Percentiles rank a stretch among this genome's conserved stretches.
Evolutionary conservation across 1,140 invertebrate genomes (phyloP).

Genomic region (Achroia grisella): DNA sequence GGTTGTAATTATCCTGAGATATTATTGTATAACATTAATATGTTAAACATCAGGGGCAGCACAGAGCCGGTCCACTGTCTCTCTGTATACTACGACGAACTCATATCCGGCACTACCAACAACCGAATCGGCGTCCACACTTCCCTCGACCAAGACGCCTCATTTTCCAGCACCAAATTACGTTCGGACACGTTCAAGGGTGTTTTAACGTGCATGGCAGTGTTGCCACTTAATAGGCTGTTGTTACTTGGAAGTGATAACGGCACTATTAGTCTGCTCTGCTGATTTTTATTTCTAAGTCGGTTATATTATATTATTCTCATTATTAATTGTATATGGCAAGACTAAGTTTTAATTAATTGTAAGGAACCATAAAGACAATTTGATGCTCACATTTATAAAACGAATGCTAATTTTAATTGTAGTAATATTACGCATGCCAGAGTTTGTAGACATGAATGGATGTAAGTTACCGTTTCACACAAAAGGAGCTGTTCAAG

Average conservation of each 20-base stretch:
- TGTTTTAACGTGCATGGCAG: slow-evolving; percentile 89
- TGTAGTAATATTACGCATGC: too few species aligned
- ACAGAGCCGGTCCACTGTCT: slow-evolving; percentile 94
- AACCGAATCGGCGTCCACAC: slow-evolving; percentile 94
- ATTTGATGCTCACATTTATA: too few species aligned
- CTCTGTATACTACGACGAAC: slow-evolving; percentile 80
- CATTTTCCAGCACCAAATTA: slow-evolving; percentile 89
- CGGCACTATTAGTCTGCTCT: slow-evolving; percentile 89
- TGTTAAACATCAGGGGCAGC: slow-evolving; percentile 76
- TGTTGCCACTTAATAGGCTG: slow-evolving; percentile 91
- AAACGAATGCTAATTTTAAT: too few species aligned
- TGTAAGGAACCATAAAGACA: too few species aligned
- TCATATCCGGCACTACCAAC: slow-evolving; percentile 89
- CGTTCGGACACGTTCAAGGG: slow-evolving; percentile 93
- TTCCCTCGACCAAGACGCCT: slow-evolving; percentile 80
- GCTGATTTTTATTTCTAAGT: slow-evolving; percentile 71
- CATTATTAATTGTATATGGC: neutral
- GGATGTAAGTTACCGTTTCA: too few species aligned
- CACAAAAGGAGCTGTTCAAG: too few species aligned
- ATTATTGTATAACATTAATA: too few species aligned
- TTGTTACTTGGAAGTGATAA: slow-evolving; percentile 93
- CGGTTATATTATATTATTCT: too few species aligned
- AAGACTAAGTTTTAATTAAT: too few species aligned
- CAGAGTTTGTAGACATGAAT: too few species aligned
- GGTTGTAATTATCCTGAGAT: too few species aligned